Base-by-base conservation (phyloP, 1,140 invertebrate genomes). In the Drosophila sproati region DNA sequence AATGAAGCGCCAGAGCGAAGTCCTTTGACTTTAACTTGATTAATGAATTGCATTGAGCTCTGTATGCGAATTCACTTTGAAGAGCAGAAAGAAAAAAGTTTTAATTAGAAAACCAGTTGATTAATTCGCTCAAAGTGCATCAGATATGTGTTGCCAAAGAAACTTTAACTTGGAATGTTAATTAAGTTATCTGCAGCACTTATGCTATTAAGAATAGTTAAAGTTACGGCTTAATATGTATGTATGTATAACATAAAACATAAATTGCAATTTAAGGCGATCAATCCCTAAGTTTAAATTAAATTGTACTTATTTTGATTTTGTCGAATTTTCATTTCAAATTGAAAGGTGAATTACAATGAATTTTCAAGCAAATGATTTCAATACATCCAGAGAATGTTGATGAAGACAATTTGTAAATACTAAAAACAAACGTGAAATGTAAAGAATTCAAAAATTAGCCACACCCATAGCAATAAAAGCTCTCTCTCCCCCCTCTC, bases 11-110 rank as follows among this genome's bases (percentile, higher is more conserved):
- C 8, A 43, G n/a, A 29, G 43, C 8, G 41, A 7, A 37, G 34
- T 60, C 12, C 43, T 48, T 7, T 7, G 31, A 12, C 51, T 35
- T 52, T 35, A 52, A 12, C n/a, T 20, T 60, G 57, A 60, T 60
- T 60, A 60, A 60, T 60, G 57, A 48, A 48, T 20, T 60, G 32
- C 43, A 60, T 60, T 52, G n/a, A 35, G n/a, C 50, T 7, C 10
- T 10, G 39, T n/a, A 10, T 10, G 4, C 4, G 50, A 52, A 31
- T 3, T 34, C 43, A 35, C 20, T 32, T 43, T 28, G 1, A 4
- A 12, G 4, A 12, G 41, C 12, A 35, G 10, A 41, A 29, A 56
- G 35, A 56, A 5, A 20, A 48, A 60, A 60, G n/a, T 60, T 60
- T 60, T 60, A 48, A 60, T 60, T 60, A 60, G 43, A 60, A 48